These are phyloP conservation scores for Argyresthia goedartella DNA, from an alignment of 2,888 invertebrate genomes.

Conservation along the genomic window DNA sequence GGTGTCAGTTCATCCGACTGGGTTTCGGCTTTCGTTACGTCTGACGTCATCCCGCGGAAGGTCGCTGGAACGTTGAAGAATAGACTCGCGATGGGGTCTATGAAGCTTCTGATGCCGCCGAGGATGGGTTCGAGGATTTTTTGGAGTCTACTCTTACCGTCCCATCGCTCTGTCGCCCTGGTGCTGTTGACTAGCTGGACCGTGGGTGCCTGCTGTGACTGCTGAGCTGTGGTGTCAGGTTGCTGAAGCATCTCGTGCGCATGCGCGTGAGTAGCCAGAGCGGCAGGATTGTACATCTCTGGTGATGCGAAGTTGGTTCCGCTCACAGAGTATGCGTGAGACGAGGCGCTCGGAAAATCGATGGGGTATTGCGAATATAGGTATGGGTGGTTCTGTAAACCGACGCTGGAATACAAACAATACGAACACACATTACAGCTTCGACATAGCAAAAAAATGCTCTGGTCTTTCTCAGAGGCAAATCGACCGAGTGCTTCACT, in stretches of 20 bases:
- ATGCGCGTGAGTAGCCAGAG: conserved; percentile 46
- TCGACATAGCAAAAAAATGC: neutral
- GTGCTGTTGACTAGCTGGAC: conserved; percentile 50
- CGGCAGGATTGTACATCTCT: conserved; percentile 60
- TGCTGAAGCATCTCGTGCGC: conserved; percentile 54
- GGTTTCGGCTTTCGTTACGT: conserved; percentile 38
- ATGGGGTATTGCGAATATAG: conserved; percentile 67
- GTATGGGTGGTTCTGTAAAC: conserved; percentile 64
- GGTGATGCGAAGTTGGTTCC: conserved; percentile 63
- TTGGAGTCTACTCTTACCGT: conserved; percentile 63
- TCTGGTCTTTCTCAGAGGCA: neutral
- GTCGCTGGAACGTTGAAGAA: conserved; percentile 53
- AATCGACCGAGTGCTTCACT: neutral
- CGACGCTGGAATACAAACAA: conserved; percentile 62
- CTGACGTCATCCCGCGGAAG: conserved; percentile 50
- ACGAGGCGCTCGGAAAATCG: conserved; percentile 67
- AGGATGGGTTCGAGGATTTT: conserved; percentile 58
- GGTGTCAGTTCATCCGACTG: neutral
- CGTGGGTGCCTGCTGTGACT: conserved; percentile 61
- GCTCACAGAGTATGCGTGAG: conserved; percentile 65
- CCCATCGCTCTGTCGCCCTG: conserved; percentile 62
- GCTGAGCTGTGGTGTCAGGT: conserved; percentile 60
- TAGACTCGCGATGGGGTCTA: conserved; percentile 52
- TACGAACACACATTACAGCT: neutral
- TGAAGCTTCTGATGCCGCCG: conserved; percentile 40